phyloP scores from a whole-genome alignment of 2,888 invertebrate species.

The Bellardia pandia region DNA sequence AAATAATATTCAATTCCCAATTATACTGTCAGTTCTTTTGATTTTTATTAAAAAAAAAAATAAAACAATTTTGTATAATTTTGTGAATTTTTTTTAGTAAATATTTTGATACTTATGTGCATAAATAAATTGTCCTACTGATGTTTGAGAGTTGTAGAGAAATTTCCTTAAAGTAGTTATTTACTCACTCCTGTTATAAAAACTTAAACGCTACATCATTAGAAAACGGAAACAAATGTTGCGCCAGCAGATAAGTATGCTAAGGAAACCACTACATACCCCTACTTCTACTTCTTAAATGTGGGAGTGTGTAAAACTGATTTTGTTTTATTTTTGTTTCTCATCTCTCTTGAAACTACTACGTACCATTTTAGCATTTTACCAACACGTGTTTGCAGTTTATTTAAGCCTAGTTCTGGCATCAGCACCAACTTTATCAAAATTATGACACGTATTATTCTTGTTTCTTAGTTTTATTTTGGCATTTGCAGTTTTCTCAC shows the following conservation, averaged over 20 bases:
- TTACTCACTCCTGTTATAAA: too few relatives aligned
- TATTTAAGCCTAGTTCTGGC: slow-evolving; percentile 36
- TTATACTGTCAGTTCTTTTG: slow-evolving; percentile 19
- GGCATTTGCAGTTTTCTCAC: slow-evolving; percentile 34
- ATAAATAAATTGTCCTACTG: too few relatives aligned
- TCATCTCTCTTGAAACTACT: neutral
- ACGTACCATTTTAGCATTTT: too few relatives aligned
- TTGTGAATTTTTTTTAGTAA: neutral
- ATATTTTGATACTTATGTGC: too few relatives aligned
- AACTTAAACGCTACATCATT: too few relatives aligned
- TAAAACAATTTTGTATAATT: slow-evolving; percentile 26
- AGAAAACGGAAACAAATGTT: too few relatives aligned
- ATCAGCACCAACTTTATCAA: slow-evolving; percentile 25
- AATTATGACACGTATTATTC: slow-evolving; percentile 68
- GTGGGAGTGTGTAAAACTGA: neutral
- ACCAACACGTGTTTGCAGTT: slow-evolving; percentile 51
- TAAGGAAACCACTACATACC: too few relatives aligned
- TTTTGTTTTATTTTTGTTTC: slow-evolving; percentile 39
- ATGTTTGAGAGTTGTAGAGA: too few relatives aligned
- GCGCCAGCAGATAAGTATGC: too few relatives aligned
- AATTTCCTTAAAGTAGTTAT: too few relatives aligned
- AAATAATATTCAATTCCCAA: slow-evolving; percentile 24
- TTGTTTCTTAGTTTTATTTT: slow-evolving; percentile 43
- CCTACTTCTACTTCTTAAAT: too few relatives aligned
- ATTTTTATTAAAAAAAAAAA: slow-evolving; percentile 43